Conservation (phyloP, 2,797 vertebrate genomes). For the Pogonophryne albipinna region DNA sequence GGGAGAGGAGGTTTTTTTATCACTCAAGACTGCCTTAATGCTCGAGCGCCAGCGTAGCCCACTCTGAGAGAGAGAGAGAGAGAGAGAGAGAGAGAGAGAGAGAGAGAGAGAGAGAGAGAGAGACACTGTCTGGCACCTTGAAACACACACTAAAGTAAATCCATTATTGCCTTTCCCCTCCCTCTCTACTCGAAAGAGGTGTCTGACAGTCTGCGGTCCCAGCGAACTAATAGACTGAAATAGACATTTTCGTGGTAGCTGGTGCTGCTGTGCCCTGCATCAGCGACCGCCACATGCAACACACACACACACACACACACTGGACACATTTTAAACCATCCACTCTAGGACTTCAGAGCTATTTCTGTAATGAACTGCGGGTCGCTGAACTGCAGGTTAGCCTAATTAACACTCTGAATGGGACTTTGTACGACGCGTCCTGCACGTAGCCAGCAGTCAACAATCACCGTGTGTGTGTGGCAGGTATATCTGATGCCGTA, state of each 20-base stretch:
- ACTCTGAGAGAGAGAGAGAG: slow-evolving; percentile 23
- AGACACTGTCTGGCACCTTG: slow-evolving; percentile 76
- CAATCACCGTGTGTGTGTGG: slow-evolving; percentile 30
- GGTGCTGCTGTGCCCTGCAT: slow-evolving; percentile 20
- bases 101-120: slow-evolving; percentile 39
- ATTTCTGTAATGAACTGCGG: slow-evolving; percentile 48
- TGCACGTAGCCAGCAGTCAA: slow-evolving; percentile 38
- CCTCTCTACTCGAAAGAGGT: slow-evolving; percentile 47
- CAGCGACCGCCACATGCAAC: background rate
- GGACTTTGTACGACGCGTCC: slow-evolving; percentile 68
- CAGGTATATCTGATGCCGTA: slow-evolving; percentile 34
- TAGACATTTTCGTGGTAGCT: slow-evolving; percentile 48
- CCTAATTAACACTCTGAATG: slow-evolving; percentile 57
- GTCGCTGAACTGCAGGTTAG: slow-evolving; percentile 59
- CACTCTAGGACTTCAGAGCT: slow-evolving; percentile 32
- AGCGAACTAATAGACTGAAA: slow-evolving; percentile 64
- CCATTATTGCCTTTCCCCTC: slow-evolving; percentile 65
- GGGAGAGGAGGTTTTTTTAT: slow-evolving; percentile 46
- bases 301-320: background rate
- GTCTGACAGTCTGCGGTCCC: slow-evolving; percentile 65
- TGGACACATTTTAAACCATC: slow-evolving; percentile 19
- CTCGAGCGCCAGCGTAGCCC: slow-evolving; percentile 40
- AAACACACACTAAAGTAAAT: slow-evolving; percentile 71
- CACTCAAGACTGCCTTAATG: slow-evolving; percentile 62
- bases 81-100: slow-evolving; percentile 18